Base-by-base conservation (phyloP, 2,797 vertebrate genomes). In the Choloepus didactylus region DNA sequence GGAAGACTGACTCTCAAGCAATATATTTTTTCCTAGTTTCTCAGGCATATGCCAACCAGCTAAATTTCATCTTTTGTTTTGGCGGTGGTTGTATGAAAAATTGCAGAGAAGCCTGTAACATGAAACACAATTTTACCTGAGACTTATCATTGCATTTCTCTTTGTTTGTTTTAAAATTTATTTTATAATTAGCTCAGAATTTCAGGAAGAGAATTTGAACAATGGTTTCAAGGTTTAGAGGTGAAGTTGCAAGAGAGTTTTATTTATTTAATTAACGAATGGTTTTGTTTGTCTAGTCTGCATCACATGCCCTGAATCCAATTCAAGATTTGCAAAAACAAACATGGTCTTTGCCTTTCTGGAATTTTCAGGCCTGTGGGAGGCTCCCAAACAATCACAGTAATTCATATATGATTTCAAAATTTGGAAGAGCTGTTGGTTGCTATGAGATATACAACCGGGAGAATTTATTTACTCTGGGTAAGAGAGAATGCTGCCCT, bases 231-330 rank as follows among this genome's bases (percentile, higher is more conserved):
- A 27, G 38, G 38, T 89, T 77, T 76, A 54, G 25, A 82, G 29
- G 29, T 27, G n/a, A 3, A 23, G n/a, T 35, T 70, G 31, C 69
- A 18, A 67, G 51, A 2, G 44, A 9, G 8, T 79, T 92, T 91
- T 88, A 77, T 73, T 92, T 88, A 73, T 91, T 90, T 69, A 92
- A 87, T 89, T 83, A 92, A 87, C 80, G 90, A 81, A 83, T 92
- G 62, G 2, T 29, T 95, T 88, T 69, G 64, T 92, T 94, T 89
- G 66, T n/a, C 31, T 67, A 16, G 25, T 93, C 70, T 87, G 46
- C 35, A 35, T 76, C 18, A 84, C 60, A 92, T 64, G 66, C 29
- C 23, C 7, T 23, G 35, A 51, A 70, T 6, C 2, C 4, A 94
- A 91, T 67, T 31, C 38, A 75, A 35, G 64, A 82, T 83, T 83